Conservation (phyloP, 2,888 invertebrate genomes). For the Hybos culiciformis region DNA sequence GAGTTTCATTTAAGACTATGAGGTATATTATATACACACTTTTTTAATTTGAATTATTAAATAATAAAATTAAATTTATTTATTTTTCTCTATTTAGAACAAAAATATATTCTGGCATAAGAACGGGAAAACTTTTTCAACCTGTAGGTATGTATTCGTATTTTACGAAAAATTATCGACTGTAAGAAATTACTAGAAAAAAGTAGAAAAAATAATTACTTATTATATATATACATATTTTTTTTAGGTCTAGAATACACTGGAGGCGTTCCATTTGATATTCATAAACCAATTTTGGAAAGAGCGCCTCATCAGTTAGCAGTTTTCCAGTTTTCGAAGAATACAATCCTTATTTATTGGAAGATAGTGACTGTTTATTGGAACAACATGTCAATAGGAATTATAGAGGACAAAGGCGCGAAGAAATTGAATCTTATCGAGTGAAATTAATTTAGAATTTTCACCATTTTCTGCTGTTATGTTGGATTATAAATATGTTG, state of each 20-base stretch:
- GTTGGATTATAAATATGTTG: constrained; percentile 21
- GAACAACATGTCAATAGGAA: constrained; percentile 65
- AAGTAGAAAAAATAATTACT: too few relatives aligned
- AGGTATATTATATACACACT: constrained; percentile 41
- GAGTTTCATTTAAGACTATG: constrained; percentile 72
- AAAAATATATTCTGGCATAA: constrained; percentile 77
- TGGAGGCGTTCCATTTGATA: constrained; percentile 82
- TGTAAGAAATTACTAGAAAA: too few relatives aligned
- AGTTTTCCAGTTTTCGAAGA: constrained; percentile 79
- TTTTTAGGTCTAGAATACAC: constrained; percentile 71
- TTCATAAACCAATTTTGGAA: constrained; percentile 79
- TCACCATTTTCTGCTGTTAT: constrained; percentile 28
- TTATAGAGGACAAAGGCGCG: constrained; percentile 56
- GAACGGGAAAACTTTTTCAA: constrained; percentile 39
- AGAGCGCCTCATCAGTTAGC: constrained; percentile 77
- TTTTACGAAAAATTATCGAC: constrained; percentile 86
- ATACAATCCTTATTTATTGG: constrained; percentile 80
- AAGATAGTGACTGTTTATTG: constrained; percentile 85
- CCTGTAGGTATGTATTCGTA: constrained; percentile 69
- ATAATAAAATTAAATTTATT: background rate
- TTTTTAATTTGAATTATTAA: background rate
- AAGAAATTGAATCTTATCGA: constrained; percentile 80
- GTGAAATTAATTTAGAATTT: constrained; percentile 26
- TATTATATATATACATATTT: constrained; percentile 8
- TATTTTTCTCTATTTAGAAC: constrained; percentile 45